Percentiles rank a stretch among this genome's conserved stretches.
These are phyloP conservation scores for Dendrocopos noguchii DNA, from an alignment of 2,113 vertebrate genomes.

Conservation along the genomic window DNA sequence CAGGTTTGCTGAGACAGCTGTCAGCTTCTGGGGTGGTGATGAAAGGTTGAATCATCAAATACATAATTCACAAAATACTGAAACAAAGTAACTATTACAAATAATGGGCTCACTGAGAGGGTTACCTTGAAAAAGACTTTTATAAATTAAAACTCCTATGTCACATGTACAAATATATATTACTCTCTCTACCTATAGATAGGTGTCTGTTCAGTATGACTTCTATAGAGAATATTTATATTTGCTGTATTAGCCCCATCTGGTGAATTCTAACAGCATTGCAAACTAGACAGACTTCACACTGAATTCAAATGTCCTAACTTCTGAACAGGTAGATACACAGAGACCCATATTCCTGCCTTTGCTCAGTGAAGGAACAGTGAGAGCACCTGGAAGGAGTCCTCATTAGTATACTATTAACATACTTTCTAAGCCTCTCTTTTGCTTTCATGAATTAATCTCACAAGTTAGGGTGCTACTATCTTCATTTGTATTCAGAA, in stretches of 20 bases:
- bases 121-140: background rate
- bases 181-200: background rate
- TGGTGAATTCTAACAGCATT: conserved; percentile 57
- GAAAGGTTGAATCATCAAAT: background rate
- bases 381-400: background rate
- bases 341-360: background rate
- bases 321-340: background rate
- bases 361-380: background rate
- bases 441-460: background rate
- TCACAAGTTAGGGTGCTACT: background rate
- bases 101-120: background rate
- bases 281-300: conserved; percentile 20
- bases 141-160: background rate
- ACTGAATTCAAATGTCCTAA: background rate
- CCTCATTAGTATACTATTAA: background rate
- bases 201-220: background rate
- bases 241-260: conserved; percentile 68
- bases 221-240: conserved; percentile 3
- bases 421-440: background rate
- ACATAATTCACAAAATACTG: background rate
- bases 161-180: background rate
- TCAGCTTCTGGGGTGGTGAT: background rate
- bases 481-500: background rate
- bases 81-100: background rate
- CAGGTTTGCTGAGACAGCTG: background rate